Conservation (phyloP, 2,113 vertebrate genomes). For the Ptilorrhoa leucosticta region DNA sequence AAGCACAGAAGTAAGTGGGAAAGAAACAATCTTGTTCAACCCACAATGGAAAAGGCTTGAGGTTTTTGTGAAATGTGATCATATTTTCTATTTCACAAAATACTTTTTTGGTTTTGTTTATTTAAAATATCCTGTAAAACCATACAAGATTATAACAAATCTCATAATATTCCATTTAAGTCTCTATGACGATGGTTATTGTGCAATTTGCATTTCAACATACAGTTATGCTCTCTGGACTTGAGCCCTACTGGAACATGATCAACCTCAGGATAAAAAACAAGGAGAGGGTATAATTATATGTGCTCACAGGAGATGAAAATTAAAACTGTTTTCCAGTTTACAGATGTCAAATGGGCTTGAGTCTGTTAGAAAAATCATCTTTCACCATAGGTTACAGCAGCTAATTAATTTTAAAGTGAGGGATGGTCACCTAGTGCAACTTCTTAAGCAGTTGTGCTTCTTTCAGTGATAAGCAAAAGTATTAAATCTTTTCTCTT, state of each 20-base stretch:
- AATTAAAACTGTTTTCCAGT: not conserved
- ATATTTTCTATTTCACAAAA: not conserved
- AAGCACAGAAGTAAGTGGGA: not conserved
- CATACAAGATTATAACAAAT: not conserved
- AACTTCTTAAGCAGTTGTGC: not conserved
- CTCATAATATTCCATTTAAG: not conserved
- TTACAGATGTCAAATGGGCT: not conserved
- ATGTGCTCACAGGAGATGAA: not conserved
- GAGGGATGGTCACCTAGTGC: not conserved
- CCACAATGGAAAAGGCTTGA: not conserved
- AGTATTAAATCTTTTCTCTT: not conserved
- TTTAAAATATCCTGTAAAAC: not conserved
- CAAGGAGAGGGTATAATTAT: constrained; percentile 21
- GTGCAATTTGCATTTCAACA: constrained; percentile 35
- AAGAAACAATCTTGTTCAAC: not conserved
- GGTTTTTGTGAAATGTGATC: not conserved
- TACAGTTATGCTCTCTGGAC: constrained; percentile 5
- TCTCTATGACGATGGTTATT: not conserved
- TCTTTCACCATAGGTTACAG: not conserved
- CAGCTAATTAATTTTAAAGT: not conserved
- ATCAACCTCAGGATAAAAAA: constrained; percentile 18
- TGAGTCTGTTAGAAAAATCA: not conserved
- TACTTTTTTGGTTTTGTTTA: not conserved
- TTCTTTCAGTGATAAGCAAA: not conserved
- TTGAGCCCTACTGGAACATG: not conserved